Base-by-base conservation (phyloP, 2,888 invertebrate genomes). In the Ichneumon xanthorius region DNA sequence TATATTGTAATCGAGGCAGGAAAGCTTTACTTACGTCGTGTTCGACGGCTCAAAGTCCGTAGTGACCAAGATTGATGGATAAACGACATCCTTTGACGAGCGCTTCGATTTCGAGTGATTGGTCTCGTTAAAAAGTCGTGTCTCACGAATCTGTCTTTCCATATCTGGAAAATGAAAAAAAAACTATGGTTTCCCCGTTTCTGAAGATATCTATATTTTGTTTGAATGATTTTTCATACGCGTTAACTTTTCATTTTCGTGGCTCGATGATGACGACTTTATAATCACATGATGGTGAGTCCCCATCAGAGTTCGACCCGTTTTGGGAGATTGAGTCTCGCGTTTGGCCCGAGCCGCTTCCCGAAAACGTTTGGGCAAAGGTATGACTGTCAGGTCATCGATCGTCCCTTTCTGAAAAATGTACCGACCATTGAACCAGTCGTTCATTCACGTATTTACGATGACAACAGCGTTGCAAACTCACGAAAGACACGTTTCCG, bases 281-380 rank as follows among this genome's bases (percentile, higher is more conserved):
- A 70, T 26, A 30, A 70, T 50, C 16, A 70, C 70, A 7, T 70
- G 50, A 48, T 22, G 22, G 16, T 45, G n/a, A 45, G 45, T 6
- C 40, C 9, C 45, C 14, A 16, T 6, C 26, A 22, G 45, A n/a
- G 50, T 30, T 70, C 16, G 50, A n/a, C 48, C 16, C n/a, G 50
- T 16, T 3, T 45, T 22, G 2, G 48, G 14, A 7, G 30, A 30
- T 70, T 30, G 26, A n/a, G 30, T 30, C 16, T 50, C 70, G 26
- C 50, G 26, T n/a, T 26, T 30, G 50, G 14, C 22, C 16, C n/a
- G 50, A 14, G 9, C 48, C 9, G 30, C 14, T 33, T 11, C 19
- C 14, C 30, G 48, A 9, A 70, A 7, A 30, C 50, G 70, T 45
- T 48, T 9, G 26, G 70, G 70, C 48, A 70, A 30, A 4, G 70